Evolutionary conservation across 1,140 invertebrate species (phyloP).

Genomic region (Lepidurus couesii): DNA sequence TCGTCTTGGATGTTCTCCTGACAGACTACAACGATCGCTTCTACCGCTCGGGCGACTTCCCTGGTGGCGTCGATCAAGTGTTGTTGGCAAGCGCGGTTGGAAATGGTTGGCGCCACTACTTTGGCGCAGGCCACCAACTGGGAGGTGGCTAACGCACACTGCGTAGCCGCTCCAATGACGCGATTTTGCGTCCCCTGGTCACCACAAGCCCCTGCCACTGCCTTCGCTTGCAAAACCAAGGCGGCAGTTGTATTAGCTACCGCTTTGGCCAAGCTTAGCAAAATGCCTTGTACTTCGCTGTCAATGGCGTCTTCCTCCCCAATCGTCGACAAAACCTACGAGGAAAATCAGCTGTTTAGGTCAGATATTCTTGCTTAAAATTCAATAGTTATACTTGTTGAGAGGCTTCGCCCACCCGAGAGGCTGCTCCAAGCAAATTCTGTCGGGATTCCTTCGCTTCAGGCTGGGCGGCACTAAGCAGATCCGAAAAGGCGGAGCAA

Average conservation of each 20-base stretch:
- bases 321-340: conserved; percentile 67
- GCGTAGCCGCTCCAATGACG: conserved; percentile 89
- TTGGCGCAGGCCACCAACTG: conserved; percentile 97
- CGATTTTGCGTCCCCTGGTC: conserved; percentile 61
- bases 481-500: conserved; percentile 88
- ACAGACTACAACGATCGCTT: conserved; percentile 80
- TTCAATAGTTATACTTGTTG: conserved; percentile 60
- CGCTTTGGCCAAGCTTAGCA: conserved; percentile 84
- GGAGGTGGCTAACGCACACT: conserved; percentile 93
- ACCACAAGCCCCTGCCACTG: conserved; percentile 77
- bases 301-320: conserved; percentile 77
- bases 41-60: conserved; percentile 87
- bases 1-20: conserved; percentile 63
- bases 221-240: conserved; percentile 89
- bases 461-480: conserved; percentile 89
- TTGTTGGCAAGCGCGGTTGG: conserved; percentile 86
- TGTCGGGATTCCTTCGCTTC: conserved; percentile 87
- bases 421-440: conserved; percentile 87
- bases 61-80: conserved; percentile 87
- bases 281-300: conserved; percentile 72
- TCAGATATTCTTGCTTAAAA: too few species aligned
- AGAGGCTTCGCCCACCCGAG: conserved; percentile 90
- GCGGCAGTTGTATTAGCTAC: conserved; percentile 95
- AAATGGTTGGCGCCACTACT: conserved; percentile 76
- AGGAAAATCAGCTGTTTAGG: not conserved